phyloP scores from a whole-genome alignment of 1,140 invertebrate species.

The Drusus annulatus region DNA sequence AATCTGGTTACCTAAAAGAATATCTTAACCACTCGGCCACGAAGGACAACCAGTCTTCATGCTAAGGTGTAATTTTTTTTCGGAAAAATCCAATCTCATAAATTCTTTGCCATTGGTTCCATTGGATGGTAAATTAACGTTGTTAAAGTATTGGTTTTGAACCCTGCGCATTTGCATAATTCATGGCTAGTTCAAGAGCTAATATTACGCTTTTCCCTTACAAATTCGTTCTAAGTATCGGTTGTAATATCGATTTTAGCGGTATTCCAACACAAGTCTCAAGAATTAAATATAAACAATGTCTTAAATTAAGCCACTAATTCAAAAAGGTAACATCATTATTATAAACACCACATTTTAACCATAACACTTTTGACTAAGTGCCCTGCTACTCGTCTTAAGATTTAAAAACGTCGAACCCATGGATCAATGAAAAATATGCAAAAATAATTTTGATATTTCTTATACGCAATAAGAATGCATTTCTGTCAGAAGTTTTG shows the following conservation, averaged over 20 bases:
- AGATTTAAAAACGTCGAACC: background rate
- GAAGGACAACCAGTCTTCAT: too few relatives aligned
- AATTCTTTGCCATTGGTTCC: too few relatives aligned
- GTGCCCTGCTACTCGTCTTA: background rate
- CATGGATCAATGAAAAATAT: background rate
- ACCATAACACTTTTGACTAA: background rate
- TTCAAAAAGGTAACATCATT: background rate
- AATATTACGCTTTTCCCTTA: slow-evolving; percentile 27
- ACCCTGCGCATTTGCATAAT: slow-evolving; percentile 34
- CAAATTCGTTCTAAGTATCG: slow-evolving; percentile 29
- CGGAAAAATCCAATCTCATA: too few relatives aligned
- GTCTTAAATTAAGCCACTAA: background rate
- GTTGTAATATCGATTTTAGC: slow-evolving; percentile 23
- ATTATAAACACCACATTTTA: background rate
- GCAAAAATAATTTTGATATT: background rate
- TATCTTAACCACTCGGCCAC: too few relatives aligned
- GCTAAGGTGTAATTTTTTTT: too few relatives aligned
- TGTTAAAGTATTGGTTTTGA: slow-evolving; percentile 34
- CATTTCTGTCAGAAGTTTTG: background rate
- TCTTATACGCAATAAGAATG: background rate
- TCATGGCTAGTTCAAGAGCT: slow-evolving; percentile 19
- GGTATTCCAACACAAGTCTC: background rate
- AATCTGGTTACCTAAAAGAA: too few relatives aligned
- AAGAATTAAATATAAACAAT: background rate
- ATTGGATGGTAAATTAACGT: background rate